Evolutionary conservation across 2,888 invertebrate species (phyloP).

Genomic region (Harpagoxenus sublaevis): DNA sequence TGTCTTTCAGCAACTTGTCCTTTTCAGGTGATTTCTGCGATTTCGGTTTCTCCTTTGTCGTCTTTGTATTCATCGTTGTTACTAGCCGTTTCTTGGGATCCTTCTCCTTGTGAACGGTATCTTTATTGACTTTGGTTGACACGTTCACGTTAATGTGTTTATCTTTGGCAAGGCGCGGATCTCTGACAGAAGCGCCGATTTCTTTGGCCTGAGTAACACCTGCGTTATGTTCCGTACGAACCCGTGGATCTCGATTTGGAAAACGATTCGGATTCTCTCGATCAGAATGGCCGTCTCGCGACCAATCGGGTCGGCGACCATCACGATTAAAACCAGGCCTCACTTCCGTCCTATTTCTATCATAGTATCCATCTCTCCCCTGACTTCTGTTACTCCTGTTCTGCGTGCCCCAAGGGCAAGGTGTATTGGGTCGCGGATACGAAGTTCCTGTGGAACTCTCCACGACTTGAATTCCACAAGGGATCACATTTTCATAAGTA

Average conservation of each 20-base stretch:
- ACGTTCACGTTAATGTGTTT: slow-evolving; percentile 41
- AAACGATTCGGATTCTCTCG: slow-evolving; percentile 67
- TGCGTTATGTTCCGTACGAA: slow-evolving; percentile 64
- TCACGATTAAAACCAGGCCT: slow-evolving; percentile 73
- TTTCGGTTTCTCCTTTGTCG: slow-evolving; percentile 64
- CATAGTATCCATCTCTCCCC: slow-evolving; percentile 71
- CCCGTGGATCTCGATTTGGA: slow-evolving; percentile 71
- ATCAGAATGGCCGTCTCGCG: slow-evolving; percentile 61
- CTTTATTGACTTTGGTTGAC: slow-evolving; percentile 58
- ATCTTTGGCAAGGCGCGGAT: slow-evolving; percentile 78
- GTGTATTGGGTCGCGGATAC: slow-evolving; percentile 65
- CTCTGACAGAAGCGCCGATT: slow-evolving; percentile 62
- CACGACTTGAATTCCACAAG: slow-evolving; percentile 41
- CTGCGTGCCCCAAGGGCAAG: slow-evolving; percentile 67
- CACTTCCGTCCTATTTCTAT: slow-evolving; percentile 67
- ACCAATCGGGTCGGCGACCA: slow-evolving; percentile 69
- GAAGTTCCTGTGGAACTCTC: slow-evolving; percentile 47
- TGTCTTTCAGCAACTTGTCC: slow-evolving; percentile 77
- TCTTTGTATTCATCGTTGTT: slow-evolving; percentile 36
- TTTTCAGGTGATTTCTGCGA: slow-evolving; percentile 72
- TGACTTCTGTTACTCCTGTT: slow-evolving; percentile 65
- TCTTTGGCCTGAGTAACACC: slow-evolving; percentile 59
- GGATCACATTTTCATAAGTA: slow-evolving; percentile 56
- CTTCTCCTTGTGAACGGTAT: slow-evolving; percentile 67
- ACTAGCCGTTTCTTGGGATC: slow-evolving; percentile 68